phyloP scores from a whole-genome alignment of 2,888 invertebrate species.

The Drosophila picticornis region DNA sequence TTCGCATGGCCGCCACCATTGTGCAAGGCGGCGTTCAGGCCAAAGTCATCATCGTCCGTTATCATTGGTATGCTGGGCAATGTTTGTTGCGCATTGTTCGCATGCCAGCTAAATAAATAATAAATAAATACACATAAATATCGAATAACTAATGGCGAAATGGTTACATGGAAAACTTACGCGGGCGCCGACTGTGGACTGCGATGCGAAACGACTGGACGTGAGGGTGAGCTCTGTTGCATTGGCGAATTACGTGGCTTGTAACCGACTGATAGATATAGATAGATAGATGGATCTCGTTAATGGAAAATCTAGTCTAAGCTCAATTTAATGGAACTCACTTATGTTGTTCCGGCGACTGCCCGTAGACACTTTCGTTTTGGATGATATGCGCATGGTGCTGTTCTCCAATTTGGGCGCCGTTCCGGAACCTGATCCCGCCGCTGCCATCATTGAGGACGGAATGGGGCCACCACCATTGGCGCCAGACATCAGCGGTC shows the following conservation, averaged over 20 bases:
- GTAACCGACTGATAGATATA: constrained; percentile 82
- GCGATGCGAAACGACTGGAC: constrained; percentile 79
- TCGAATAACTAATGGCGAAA: neutral
- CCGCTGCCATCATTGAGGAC: constrained; percentile 7
- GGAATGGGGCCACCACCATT: constrained; percentile 57
- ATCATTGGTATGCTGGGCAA: constrained; percentile 91
- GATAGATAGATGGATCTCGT: neutral
- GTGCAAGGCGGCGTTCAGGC: constrained; percentile 69
- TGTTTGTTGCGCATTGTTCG: constrained; percentile 88
- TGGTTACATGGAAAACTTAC: constrained; percentile 67
- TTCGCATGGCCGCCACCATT: constrained; percentile 69
- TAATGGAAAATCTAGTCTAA: neutral
- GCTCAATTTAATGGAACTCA: constrained; percentile 53
- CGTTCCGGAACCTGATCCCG: constrained; percentile 27
- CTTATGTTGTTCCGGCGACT: constrained; percentile 86
- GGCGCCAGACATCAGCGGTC: constrained; percentile 23
- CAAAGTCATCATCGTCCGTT: constrained; percentile 87
- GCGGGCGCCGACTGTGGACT: constrained; percentile 85
- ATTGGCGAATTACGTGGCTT: constrained; percentile 87
- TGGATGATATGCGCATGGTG: constrained; percentile 87
- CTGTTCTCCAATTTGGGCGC: constrained; percentile 85
- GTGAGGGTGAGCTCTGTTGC: constrained; percentile 87
- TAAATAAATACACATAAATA: neutral
- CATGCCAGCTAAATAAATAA: constrained; percentile 86
- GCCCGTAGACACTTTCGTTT: constrained; percentile 87